Base-by-base conservation (phyloP, 1,140 invertebrate genomes). In the Musca domestica region DNA sequence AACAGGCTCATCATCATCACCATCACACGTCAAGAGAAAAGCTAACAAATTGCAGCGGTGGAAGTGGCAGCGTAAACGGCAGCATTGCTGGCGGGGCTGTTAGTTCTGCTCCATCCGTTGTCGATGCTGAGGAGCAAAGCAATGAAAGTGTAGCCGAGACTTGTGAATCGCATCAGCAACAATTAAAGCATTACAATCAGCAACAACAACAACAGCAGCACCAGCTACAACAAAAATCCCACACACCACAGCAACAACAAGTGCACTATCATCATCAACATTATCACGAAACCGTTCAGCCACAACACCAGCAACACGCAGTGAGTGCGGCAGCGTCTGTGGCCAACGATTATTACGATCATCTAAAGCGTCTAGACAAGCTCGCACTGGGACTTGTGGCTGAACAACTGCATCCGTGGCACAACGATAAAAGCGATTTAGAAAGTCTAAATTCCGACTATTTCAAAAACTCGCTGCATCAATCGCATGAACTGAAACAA, bases 361-460 rank as follows among this genome's bases (percentile, higher is more conserved):
- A 81, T 79, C 68, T 81, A 47, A 81, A 81, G 71, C 78, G 80
- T 56, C 73, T 81, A 72, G 79, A 81, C 70, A 74, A 76, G 51
- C 61, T 77, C 65, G 74, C 77, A 58, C 66, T 81, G 71, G 71
- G 73, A 9, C 48, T 56, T 17, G 68, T 76, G 9, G 70, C 70
- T 19, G 77, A 78, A 70, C 76, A 78, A 69, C 30, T 80, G 73
- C 77, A 80, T 71, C 77, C 76, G 46, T 81, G 80, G 80, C 76
- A 79, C 54, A 81, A 78, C 73, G 80, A 82, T 68, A 81, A 81
- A 67, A 87, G 86, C 72, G 87, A 87, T 75, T 86, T 87, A 66
- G 86, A 88, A 74, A 88, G 86, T 73, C 82, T 88, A 63, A 87
- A 88, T 73, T 88, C 86, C n/a, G 87, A 88, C 72, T 88, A 87